Evolutionary conservation across 2,797 vertebrate genomes (phyloP), one percentile per base, ranked within the genome.

Genomic region (Lutjanus argentimaculatus): DNA sequence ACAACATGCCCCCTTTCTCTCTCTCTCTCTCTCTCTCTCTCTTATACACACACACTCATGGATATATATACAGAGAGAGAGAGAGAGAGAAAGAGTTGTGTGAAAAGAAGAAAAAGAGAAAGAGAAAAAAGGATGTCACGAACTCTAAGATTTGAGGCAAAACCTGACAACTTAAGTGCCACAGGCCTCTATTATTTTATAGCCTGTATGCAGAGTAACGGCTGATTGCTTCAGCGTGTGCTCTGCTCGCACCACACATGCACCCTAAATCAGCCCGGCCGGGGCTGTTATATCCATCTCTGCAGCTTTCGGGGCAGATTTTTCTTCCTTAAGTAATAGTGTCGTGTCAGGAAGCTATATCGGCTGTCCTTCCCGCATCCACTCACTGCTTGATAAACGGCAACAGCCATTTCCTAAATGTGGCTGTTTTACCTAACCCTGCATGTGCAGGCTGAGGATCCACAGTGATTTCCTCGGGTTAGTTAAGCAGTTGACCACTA

Each of bases 401-500:
- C 19, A 69, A 64, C 42, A 43, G 62, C 66, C 64, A 21, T 63
- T 77, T 87, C 58, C 71, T 67, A 72, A 79, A 75, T 4, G 83
- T 66, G 68, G 63, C 59, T 55, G 16, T 79, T 74, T 66, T 46
- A 56, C 77, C 63, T 45, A 25, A 65, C 46, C 36, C 49, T 63
- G 76, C 46, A 46, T 59, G 16, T 66, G 64, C 67, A 78, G 77
- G 40, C 64, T 83, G 53, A 53, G 36, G 65, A 68, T 77, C 75
- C 80, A 72, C 14, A 67, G 67, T 72, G 74, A 63, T 69, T 77
- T 36, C 48, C 67, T 52, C 51, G 0, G 7, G 13, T 51, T 59
- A 77, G 77, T 93, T 85, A 19, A 16, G 51, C 7, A 19, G 63
- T 42, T 75, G 86, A 21, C 93, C 96, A 93, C 94, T 95, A 96